Base-by-base conservation (phyloP, 2,113 vertebrate species). In the Syngnathoides biaculeatus region DNA sequence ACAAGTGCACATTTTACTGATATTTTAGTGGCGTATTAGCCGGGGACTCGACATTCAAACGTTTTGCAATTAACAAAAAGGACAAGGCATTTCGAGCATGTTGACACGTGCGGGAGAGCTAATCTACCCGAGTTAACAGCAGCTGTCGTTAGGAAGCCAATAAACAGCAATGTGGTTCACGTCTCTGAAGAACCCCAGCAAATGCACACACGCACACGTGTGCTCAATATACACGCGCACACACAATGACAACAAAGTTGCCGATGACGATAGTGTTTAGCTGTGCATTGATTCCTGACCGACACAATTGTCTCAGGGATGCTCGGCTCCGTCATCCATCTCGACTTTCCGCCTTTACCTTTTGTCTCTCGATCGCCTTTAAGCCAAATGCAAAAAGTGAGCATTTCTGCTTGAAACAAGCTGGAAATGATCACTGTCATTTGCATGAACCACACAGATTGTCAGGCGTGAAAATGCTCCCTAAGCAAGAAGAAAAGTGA, bases 91-190 rank as follows among this genome's bases (percentile, higher is more conserved):
- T 47, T 14, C 8, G 30, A 35, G 30, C 30, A 6, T 35, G 30
- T 35, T 47, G 43, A 47, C 48, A 50, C 48, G n/a, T 50, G 6
- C 20, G 8, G 11, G 65, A 69, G 27, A 64, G 48, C 30, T 66
- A 1, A 19, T 70, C 79, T 8, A 2, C 58, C 63, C 35, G 48
- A 47, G 74, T 77, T 58, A 75, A 67, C 20, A 64, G 69, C 45
- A 6, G 30, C 30, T 26, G 65, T 76, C 74, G 61, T 74, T 76
- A 68, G 74, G 77, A 69, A 50, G 64, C 69, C 81, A 71, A 77
- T 73, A 77, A 70, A 72, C 60, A 26, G 2, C 58, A 65, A 24
- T 67, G 62, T 39, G 45, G 76, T 67, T 55, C 57, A 35, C 22
- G 60, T 67, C 65, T 22, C 65, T 65, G 12, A 72, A 76, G 45